Conservation (phyloP, 2,888 invertebrate genomes). For the Lasioglossum lativentre region DNA sequence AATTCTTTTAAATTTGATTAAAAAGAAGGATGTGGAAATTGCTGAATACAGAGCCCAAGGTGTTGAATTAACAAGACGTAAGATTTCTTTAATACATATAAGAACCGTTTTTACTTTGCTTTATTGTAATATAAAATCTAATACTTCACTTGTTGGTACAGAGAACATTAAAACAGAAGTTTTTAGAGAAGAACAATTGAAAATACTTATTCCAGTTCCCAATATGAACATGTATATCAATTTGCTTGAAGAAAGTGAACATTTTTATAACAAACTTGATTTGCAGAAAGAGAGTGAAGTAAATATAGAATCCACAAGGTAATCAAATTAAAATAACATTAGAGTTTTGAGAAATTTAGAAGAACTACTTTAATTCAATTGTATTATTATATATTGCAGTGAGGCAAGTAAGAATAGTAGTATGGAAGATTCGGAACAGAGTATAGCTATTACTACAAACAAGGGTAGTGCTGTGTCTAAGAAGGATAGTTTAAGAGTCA, state of each 20-base stretch:
- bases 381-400: conserved; percentile 18
- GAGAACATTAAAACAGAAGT: conserved; percentile 77
- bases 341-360: neutral
- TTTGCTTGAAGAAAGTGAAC: conserved; percentile 65
- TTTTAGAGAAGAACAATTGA: conserved; percentile 72
- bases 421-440: neutral
- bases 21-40: conserved; percentile 81
- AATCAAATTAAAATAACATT: neutral
- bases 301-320: conserved; percentile 44
- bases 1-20: conserved; percentile 74
- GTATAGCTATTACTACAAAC: neutral
- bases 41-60: conserved; percentile 80
- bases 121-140: neutral
- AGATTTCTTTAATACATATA: conserved; percentile 14
- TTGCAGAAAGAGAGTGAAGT: conserved; percentile 8
- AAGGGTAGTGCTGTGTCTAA: neutral
- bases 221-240: conserved; percentile 44
- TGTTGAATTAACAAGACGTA: conserved; percentile 78
- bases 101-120: neutral
- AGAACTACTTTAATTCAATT: neutral
- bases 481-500: neutral
- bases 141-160: conserved; percentile 55
- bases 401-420: neutral
- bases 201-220: conserved; percentile 38
- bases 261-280: conserved; percentile 61